Evolutionary conservation across 2,797 vertebrate species (phyloP).

Genomic region (Dicrostonyx torquatus): DNA sequence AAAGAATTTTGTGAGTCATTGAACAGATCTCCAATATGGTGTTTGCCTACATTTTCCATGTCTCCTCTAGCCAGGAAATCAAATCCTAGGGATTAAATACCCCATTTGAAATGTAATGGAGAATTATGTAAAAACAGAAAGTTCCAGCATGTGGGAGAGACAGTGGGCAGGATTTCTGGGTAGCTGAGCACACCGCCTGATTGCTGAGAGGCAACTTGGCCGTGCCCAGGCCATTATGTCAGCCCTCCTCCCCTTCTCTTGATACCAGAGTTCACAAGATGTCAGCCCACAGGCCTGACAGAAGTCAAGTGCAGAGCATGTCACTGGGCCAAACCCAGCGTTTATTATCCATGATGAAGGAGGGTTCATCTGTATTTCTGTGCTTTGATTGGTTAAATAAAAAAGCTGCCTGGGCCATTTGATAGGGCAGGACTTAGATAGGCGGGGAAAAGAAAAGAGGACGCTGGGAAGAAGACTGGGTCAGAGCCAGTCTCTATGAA

Average conservation of each 20-base stretch:
- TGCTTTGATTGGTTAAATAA: no score
- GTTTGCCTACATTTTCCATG: conserved; percentile 62
- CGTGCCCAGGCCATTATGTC: accelerated
- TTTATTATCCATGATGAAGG: no score
- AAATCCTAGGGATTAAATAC: conserved; percentile 61
- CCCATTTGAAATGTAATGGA: conserved; percentile 25
- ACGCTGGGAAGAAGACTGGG: no score
- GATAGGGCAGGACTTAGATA: no score
- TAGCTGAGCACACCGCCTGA: neutral
- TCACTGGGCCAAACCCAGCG: neutral
- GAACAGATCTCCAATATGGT: conserved; percentile 71
- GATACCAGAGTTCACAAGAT: neutral
- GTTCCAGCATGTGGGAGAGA: neutral
- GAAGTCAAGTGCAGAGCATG: neutral
- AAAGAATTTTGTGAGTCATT: conserved; percentile 59
- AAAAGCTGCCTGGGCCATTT: no score
- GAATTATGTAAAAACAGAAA: neutral
- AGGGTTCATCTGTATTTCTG: no score
- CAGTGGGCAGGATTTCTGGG: neutral
- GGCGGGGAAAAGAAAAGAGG: no score
- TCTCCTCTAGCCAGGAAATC: conserved; percentile 62
- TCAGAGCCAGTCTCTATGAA: no score
- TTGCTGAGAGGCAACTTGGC: neutral
- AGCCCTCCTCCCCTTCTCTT: neutral
- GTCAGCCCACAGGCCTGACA: neutral